Base-by-base conservation (phyloP, 2,113 vertebrate genomes). In the Oryzias javanicus region DNA sequence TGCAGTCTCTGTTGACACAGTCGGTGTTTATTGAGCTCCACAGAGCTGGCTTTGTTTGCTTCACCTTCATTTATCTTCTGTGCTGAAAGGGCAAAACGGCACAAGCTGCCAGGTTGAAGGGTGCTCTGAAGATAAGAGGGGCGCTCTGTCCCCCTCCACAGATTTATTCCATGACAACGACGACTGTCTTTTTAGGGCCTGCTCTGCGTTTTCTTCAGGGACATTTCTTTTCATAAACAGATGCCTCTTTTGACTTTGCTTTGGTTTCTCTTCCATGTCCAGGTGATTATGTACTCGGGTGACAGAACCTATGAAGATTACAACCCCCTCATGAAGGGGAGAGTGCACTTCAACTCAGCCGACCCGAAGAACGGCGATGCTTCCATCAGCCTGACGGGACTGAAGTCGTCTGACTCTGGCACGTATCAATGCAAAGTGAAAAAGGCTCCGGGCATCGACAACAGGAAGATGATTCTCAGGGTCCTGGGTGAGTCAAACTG, bases 341-440 rank as follows among this genome's bases (percentile, higher is more conserved):
- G 97, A 40, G 93, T 96, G 49, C 93, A 96, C 72, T 98, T 98
- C 84, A 91, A 90, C 53, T 86, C 88, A 24, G 70, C 69, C 0
- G 94, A 95, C 77, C 93, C 96, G 19, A 92, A 69, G 84, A 93
- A 84, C 5, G 97, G 97, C 4, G 96, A 99, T 15, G 97, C 91
- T 40, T 98, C 94, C 0, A 90, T 99, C 84, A 94, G 93, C 74
- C 84, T 99, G 29, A 90, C 90, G 10, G 90, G 92, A 16, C 88
- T 98, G 72, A 91, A 91, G 64, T 72, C 93, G 5, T 64, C 91
- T 0, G 97, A 99, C 80, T 93, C 94, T 0, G 95, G 94, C 19
- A 94, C 91, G 0, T 99, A 97, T 51, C 95, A 97, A 69, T 98
- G 97, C 83, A 98, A 96, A 86, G 95, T 98, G 75, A 98, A 98